Evolutionary conservation across 2,888 invertebrate genomes (phyloP).

Genomic region (Drosophila maculinotata): DNA sequence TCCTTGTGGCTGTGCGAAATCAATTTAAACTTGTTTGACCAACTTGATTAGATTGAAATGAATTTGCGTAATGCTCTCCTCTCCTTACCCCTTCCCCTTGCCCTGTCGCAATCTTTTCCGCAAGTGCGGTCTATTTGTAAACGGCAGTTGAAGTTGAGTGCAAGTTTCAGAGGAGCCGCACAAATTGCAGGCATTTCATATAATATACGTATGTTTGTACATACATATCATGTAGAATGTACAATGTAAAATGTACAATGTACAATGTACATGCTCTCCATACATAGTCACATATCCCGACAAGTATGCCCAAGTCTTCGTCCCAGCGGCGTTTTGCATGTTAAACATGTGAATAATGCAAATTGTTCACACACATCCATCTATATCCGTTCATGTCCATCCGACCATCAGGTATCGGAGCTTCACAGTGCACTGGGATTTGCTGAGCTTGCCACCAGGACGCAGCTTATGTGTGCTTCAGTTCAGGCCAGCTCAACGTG

Average conservation of each 20-base stretch:
- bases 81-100: not conserved
- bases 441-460: conserved; percentile 57
- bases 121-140: conserved; percentile 41
- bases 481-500: conserved; percentile 53
- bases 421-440: conserved; percentile 74
- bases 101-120: conserved; percentile 3
- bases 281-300: conserved; percentile 27
- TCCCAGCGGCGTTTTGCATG: conserved; percentile 75
- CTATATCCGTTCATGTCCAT: conserved; percentile 53
- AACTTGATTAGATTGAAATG: conserved; percentile 78
- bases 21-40: conserved; percentile 78
- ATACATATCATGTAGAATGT: no score
- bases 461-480: conserved; percentile 61
- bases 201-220: conserved; percentile 8
- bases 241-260: no score
- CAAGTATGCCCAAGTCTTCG: conserved; percentile 40
- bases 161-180: conserved; percentile 36
- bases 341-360: conserved; percentile 78
- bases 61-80: conserved; percentile 64
- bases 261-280: conserved; percentile 2
- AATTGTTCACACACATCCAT: conserved; percentile 64
- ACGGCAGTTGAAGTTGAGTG: conserved; percentile 31
- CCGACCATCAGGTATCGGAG: conserved; percentile 73
- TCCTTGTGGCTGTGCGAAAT: conserved; percentile 62
- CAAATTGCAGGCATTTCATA: conserved; percentile 30